These are phyloP conservation scores for Alligator mississippiensis DNA, from an alignment of 2,113 vertebrate species.

Conservation along the genomic window DNA sequence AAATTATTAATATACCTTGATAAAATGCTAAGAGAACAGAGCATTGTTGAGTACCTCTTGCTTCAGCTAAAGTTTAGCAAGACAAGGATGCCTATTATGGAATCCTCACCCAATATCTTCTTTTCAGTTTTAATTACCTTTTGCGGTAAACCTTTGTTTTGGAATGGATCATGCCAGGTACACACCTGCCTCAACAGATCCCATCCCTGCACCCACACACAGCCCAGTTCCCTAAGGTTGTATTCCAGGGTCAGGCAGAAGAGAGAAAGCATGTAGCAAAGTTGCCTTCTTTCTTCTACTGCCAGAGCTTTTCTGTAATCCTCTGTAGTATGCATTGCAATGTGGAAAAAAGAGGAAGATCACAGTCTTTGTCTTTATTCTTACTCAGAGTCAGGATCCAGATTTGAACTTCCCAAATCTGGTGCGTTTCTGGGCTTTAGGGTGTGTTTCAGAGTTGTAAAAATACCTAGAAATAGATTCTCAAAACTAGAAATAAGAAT, in stretches of 20 bases:
- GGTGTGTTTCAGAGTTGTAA: background rate
- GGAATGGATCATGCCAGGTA: fast-evolving
- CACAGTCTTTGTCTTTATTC: fast-evolving
- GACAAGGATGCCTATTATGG: too few species aligned
- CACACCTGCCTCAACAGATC: background rate
- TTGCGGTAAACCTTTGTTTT: background rate
- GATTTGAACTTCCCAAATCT: background rate
- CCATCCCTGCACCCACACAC: background rate
- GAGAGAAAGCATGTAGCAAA: background rate
- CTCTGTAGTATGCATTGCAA: background rate
- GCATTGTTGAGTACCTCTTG: background rate
- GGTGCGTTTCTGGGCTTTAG: fast-evolving
- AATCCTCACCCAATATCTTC: fast-evolving
- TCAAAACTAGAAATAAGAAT: background rate
- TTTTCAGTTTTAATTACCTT: background rate
- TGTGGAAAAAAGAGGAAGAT: too few species aligned
- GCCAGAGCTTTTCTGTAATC: background rate
- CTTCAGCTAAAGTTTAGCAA: background rate
- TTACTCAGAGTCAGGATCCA: background rate
- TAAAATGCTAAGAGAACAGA: background rate
- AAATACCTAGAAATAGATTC: background rate
- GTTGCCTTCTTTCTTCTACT: background rate
- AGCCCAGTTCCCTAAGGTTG: background rate
- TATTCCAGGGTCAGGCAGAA: background rate
- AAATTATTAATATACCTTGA: background rate